Conservation (phyloP, 2,888 invertebrate genomes). For the Brachynemurus nebulosus region DNA sequence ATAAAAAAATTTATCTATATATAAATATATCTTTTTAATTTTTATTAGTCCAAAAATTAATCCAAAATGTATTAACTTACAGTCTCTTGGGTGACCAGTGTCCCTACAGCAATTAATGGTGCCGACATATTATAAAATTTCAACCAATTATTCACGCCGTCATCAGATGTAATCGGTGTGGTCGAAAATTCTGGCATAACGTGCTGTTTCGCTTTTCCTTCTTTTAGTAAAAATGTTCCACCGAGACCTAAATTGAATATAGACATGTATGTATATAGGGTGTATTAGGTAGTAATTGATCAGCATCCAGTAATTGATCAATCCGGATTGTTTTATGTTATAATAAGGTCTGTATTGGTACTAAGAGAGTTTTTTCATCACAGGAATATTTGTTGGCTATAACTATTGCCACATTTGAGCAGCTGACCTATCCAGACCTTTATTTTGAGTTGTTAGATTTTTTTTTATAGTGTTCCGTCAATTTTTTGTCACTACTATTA, state of each 20-base stretch:
- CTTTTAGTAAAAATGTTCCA: constrained; percentile 72
- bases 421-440: too few species aligned
- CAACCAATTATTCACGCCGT: constrained; percentile 74
- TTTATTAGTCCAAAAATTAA: neutral
- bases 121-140: constrained; percentile 83
- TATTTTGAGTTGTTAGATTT: too few species aligned
- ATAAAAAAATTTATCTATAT: constrained; percentile 22
- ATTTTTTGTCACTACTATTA: too few species aligned
- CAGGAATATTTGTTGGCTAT: too few species aligned
- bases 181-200: constrained; percentile 91
- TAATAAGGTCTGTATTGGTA: too few species aligned
- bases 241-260: constrained; percentile 58
- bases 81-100: constrained; percentile 71
- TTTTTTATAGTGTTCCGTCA: too few species aligned
- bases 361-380: too few species aligned
- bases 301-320: too few species aligned
- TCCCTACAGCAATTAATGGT: constrained; percentile 77
- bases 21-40: constrained; percentile 1
- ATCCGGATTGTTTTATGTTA: too few species aligned
- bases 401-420: too few species aligned
- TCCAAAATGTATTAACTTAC: constrained; percentile 34
- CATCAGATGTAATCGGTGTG: constrained; percentile 53
- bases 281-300: too few species aligned
- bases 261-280: too few species aligned
- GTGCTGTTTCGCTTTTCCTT: constrained; percentile 78